Conservation (phyloP, 37 sponge, comb jelly and placozoan species). For the Oscarella lobularis region DNA sequence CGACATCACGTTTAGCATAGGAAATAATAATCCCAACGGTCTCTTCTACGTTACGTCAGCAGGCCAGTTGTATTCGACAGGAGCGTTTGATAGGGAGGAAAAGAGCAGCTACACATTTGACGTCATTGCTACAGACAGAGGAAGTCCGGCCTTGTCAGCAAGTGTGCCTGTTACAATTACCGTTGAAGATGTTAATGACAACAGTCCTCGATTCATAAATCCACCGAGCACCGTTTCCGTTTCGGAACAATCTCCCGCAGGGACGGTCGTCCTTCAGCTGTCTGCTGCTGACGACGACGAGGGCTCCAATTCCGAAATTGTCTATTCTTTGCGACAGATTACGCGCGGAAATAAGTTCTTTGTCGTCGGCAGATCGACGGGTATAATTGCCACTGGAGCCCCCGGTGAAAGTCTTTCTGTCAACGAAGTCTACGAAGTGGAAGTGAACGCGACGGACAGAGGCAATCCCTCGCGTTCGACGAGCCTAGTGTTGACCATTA, state of each 20-base stretch:
- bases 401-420: background rate
- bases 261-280: background rate
- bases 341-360: background rate
- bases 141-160: background rate
- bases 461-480: background rate
- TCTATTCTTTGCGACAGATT: background rate
- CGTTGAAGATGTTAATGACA: slow-evolving; percentile 19
- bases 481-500: background rate
- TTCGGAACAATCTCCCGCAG: slow-evolving; percentile 1
- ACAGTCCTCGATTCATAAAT: slow-evolving; percentile 16
- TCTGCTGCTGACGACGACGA: slow-evolving; percentile 7
- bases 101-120: background rate
- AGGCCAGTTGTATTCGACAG: background rate
- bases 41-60: background rate
- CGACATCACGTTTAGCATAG: slow-evolving; percentile 15
- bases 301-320: slow-evolving; percentile 11
- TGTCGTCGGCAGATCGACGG: background rate
- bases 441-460: background rate
- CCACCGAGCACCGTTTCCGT: slow-evolving; percentile 2
- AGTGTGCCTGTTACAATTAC: background rate
- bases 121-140: background rate
- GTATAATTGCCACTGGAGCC: background rate
- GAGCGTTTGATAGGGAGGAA: background rate
- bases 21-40: background rate
- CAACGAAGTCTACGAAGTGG: background rate